phyloP scores from a whole-genome alignment of 1,140 invertebrate genomes.

The Teleogryllus occipitalis region DNA sequence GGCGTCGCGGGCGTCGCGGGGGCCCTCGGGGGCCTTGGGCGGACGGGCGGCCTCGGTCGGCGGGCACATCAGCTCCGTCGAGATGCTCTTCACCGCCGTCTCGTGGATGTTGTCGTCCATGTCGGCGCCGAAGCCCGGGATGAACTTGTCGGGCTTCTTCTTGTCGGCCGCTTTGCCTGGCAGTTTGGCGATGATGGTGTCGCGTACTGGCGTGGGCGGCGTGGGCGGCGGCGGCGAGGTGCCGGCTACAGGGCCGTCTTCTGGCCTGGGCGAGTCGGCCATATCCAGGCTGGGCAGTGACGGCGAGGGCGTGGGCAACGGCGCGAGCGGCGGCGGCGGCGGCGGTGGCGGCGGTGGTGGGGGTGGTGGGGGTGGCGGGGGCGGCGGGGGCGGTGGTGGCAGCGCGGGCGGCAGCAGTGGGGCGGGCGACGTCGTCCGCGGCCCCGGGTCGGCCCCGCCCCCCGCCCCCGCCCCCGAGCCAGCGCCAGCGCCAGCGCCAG shows the following conservation, averaged over 20 bases:
- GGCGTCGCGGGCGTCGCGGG: neutral
- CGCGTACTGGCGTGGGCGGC: neutral
- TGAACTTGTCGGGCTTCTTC: constrained; percentile 46
- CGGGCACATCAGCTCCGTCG: constrained; percentile 40
- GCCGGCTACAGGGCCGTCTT: too few relatives aligned
- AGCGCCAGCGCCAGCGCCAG: too few relatives aligned
- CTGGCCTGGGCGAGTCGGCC: neutral
- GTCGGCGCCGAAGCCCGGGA: constrained; percentile 58
- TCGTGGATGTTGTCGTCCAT: constrained; percentile 67
- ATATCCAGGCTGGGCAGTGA: constrained; percentile 17
- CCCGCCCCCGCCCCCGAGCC: too few relatives aligned
- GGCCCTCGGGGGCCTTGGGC: constrained; percentile 7
- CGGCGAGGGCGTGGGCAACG: constrained; percentile 10
- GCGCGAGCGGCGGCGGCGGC: neutral
- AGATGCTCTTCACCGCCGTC: constrained; percentile 67
- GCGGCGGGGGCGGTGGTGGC: neutral
- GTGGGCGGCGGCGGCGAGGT: too few relatives aligned
- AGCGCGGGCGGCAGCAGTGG: neutral
- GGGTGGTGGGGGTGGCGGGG: neutral
- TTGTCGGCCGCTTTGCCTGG: constrained; percentile 26
- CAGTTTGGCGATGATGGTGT: constrained; percentile 26
- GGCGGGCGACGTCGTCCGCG: too few relatives aligned
- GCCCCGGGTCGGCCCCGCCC: too few relatives aligned
- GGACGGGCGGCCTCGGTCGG: neutral
- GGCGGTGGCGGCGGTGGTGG: neutral